Percentiles rank a stretch among this genome's conserved stretches.
Conservation (phyloP, 1,140 invertebrate genomes). For the Zeugodacus cucurbitae region DNA sequence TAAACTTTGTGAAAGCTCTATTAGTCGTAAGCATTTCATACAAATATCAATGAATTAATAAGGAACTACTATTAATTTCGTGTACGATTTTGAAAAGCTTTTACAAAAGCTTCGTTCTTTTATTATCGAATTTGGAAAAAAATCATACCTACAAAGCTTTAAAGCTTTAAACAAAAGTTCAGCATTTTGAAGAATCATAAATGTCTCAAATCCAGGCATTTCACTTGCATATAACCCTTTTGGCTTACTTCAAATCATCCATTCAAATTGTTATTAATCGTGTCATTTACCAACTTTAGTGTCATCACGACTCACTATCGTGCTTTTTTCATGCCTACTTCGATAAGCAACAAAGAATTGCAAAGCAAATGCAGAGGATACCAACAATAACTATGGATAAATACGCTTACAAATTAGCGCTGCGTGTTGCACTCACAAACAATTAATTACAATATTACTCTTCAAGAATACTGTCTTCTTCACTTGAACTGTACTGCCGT, state of each 20-base stretch:
- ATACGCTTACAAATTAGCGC: conserved; percentile 2
- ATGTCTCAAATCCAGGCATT: background rate
- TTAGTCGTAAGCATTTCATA: no score
- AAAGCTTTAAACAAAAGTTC: no score
- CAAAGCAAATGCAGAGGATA: background rate
- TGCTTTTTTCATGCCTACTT: background rate
- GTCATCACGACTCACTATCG: background rate
- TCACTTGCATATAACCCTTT: background rate
- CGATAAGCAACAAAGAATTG: background rate
- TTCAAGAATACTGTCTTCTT: background rate
- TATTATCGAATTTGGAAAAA: no score
- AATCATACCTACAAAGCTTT: no score
- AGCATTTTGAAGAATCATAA: no score
- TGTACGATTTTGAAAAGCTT: no score
- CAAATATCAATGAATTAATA: no score
- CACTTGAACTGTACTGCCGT: background rate
- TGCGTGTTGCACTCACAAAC: conserved; percentile 21
- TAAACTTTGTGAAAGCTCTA: no score
- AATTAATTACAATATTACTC: conserved; percentile 7
- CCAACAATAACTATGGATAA: background rate
- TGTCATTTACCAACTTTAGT: background rate
- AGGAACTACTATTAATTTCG: no score
- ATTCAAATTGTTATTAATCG: background rate
- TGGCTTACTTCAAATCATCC: background rate
- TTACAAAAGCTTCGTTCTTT: no score